Evolutionary conservation across 1,140 invertebrate species (phyloP).

Genomic region (Drosophila arizonae): DNA sequence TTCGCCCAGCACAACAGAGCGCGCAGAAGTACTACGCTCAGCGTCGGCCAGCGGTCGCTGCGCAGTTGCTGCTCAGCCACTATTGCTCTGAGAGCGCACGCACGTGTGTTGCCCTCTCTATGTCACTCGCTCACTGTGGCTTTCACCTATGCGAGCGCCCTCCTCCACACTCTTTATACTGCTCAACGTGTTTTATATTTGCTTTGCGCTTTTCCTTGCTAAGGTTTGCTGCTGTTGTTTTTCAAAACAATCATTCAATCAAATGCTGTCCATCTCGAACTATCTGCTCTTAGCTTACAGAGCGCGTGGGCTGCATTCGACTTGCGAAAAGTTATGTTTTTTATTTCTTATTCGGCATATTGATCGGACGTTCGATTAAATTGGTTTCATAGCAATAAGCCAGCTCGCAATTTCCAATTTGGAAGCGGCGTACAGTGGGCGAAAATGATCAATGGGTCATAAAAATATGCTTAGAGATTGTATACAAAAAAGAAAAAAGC

Average conservation of each 20-base stretch:
- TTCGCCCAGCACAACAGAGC: conserved; percentile 17
- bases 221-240: conserved; percentile 7
- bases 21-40: conserved; percentile 63
- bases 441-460: too few species aligned
- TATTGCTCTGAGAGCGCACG: conserved; percentile 7
- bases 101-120: conserved; percentile 19
- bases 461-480: too few species aligned
- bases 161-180: neutral
- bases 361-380: conserved; percentile 11
- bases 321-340: conserved; percentile 38
- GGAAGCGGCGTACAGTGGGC: conserved; percentile 35
- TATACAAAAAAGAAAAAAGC: conserved; percentile 12
- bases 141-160: neutral
- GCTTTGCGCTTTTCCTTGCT: neutral
- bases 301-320: conserved; percentile 59
- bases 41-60: neutral
- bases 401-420: conserved; percentile 28
- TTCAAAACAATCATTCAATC: conserved; percentile 71
- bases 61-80: conserved; percentile 1
- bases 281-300: conserved; percentile 18
- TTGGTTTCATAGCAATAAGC: conserved; percentile 29
- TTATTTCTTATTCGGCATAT: conserved; percentile 3
- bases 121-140: neutral
- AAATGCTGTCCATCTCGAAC: conserved; percentile 39
- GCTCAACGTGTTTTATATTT: conserved; percentile 19